A percentile compares a stretch with the other conserved stretches of the same genome.
Evolutionary conservation across 2,113 vertebrate genomes (phyloP).

Genomic region (Sturnira hondurensis): DNA sequence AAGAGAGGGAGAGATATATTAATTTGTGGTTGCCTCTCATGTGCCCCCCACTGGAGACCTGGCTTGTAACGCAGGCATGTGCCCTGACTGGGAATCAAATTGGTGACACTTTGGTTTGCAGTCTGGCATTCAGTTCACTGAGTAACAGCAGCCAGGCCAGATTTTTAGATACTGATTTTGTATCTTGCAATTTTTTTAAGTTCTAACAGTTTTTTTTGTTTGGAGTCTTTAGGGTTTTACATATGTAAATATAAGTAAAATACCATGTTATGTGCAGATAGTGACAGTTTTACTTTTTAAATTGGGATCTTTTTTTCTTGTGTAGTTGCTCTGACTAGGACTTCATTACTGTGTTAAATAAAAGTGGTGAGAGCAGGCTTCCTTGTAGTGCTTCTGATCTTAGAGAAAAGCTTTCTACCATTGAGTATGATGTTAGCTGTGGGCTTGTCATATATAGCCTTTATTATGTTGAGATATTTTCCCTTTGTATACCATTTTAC

Average conservation of each 20-base stretch:
- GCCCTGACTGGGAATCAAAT: too few species aligned
- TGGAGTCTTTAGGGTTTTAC: background rate
- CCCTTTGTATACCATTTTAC: background rate
- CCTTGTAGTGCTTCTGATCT: background rate
- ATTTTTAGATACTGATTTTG: background rate
- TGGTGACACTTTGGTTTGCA: too few species aligned
- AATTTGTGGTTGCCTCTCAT: too few species aligned
- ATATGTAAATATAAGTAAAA: background rate
- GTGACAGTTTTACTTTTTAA: background rate
- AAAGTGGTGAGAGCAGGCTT: background rate
- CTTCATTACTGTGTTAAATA: background rate
- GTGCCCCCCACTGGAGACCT: too few species aligned
- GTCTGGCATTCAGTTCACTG: too few species aligned
- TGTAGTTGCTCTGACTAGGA: background rate
- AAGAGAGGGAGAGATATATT: too few species aligned
- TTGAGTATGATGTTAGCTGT: background rate
- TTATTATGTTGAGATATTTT: background rate
- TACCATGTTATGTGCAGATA: background rate
- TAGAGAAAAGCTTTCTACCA: background rate
- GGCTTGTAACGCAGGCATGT: too few species aligned
- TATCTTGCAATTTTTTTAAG: background rate
- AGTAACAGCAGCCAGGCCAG: too few species aligned
- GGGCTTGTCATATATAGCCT: background rate
- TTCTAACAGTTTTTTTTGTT: background rate
- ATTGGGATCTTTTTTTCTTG: background rate